Base-by-base conservation (phyloP, 1,140 invertebrate species). In the Penaeus vannamei region DNA sequence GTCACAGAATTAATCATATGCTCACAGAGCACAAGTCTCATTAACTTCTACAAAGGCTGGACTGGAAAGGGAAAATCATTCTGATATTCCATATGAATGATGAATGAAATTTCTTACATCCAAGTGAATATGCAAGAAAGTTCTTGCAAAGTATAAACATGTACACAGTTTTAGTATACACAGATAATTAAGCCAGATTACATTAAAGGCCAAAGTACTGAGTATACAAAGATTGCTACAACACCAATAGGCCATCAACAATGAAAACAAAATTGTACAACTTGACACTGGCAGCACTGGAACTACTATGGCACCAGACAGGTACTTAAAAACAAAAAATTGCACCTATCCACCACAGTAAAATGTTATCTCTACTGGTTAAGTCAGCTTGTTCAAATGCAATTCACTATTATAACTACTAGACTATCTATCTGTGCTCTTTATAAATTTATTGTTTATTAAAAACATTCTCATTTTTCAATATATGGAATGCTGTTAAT, bases 271-370 rank as follows among this genome's bases (percentile, higher is more conserved):
- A 32, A 66, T 84, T 84, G 83, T 87, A 64, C 79, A 82, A 61
- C 86, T 66, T 80, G 61, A 79, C 76, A 36, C 76, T 80, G 85
- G 85, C 85, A 80, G 85, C 85, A 80, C 85, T 86, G 76, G 85
- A 86, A 80, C 76, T 80, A 80, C 85, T 86, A 80, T 79, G 76
- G 85, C 85, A 86, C 85, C 85, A 80, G 85, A 79, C 85, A 77
- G 76, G 85, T 79, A 86, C 85, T 61, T n/a, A 60, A 53, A 76
- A 19, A 62, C 61, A 84, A 59, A 59, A 46, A 42, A 80, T 64
- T 82, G n/a, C 79, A 59, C 61, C 79, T 87, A 29, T 46, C 86
- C 80, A 69, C 60, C 86, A 81, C 53, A 64, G 19, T 20, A 32
- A 22, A n/a, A 20, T 8, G 42, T 76, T n/a, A 76, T 76, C 42